Evolutionary conservation across 2,888 invertebrate species (phyloP).

Genomic region (Lochmaea crataegi): DNA sequence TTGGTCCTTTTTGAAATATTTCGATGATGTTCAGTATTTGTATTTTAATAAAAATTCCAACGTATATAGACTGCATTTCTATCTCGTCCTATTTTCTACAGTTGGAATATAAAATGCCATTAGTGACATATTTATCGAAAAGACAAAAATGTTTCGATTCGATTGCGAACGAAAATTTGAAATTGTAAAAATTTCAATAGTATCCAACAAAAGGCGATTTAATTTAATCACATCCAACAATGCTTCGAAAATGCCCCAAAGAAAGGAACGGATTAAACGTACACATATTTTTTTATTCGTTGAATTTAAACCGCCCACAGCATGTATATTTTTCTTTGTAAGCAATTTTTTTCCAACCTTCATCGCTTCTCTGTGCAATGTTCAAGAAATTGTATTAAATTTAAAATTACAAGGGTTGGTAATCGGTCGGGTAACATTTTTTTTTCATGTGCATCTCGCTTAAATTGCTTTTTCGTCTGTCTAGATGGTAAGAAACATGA

Average conservation of each 20-base stretch:
- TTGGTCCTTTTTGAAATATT: too few species aligned
- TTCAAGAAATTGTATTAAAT: slow-evolving; percentile 17
- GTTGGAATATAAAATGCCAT: too few species aligned
- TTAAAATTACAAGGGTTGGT: slow-evolving; percentile 10
- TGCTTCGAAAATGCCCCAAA: not conserved
- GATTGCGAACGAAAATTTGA: too few species aligned
- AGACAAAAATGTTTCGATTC: too few species aligned
- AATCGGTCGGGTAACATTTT: slow-evolving; percentile 20
- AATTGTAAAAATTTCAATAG: too few species aligned
- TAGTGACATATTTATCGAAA: too few species aligned
- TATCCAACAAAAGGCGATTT: not conserved
- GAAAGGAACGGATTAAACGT: not conserved
- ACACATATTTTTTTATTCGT: not conserved
- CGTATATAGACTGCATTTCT: too few species aligned
- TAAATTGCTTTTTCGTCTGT: slow-evolving; percentile 40
- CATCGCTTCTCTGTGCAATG: not conserved
- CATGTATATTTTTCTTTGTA: not conserved
- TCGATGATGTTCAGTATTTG: too few species aligned
- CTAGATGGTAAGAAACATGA: too few species aligned
- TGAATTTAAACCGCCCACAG: not conserved
- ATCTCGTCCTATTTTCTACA: too few species aligned
- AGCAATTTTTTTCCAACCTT: not conserved
- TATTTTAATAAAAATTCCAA: too few species aligned
- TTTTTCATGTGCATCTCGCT: slow-evolving; percentile 34
- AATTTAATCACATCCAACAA: not conserved